Percentiles rank a stretch among this genome's conserved stretches.
Evolutionary conservation across 2,797 vertebrate genomes (phyloP).

Genomic region (Gouania willdenowi): DNA sequence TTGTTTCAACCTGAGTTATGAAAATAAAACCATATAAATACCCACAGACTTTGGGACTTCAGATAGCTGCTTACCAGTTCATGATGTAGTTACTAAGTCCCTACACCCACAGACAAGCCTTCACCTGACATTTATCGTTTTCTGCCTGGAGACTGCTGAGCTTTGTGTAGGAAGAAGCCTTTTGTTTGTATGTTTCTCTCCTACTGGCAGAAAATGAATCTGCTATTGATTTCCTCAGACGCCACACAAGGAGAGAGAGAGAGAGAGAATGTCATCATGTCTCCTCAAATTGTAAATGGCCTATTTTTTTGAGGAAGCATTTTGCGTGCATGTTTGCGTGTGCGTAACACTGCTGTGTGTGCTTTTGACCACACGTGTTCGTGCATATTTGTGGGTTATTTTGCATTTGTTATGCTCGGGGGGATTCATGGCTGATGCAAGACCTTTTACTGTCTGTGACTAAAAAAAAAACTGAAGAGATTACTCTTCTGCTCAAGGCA

Average conservation of each 20-base stretch:
- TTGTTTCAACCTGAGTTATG: conserved; percentile 25
- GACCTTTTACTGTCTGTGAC: conserved; percentile 15
- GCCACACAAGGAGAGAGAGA: conserved; percentile 2
- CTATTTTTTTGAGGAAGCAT: conserved; percentile 3
- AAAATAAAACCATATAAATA: conserved; percentile 8
- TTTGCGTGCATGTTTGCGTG: not conserved
- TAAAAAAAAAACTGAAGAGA: conserved; percentile 21
- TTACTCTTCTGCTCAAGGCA: conserved; percentile 1
- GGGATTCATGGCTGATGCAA: conserved; percentile 11
- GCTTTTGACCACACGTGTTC: conserved; percentile 11
- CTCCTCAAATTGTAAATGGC: conserved; percentile 1
- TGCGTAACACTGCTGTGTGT: not conserved
- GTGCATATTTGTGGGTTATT: conserved; percentile 21
- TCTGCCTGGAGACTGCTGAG: conserved; percentile 28
- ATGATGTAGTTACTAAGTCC: conserved; percentile 23
- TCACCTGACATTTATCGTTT: conserved; percentile 55
- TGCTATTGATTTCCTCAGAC: conserved; percentile 49
- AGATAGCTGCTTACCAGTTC: conserved; percentile 23
- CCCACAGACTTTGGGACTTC: conserved; percentile 8
- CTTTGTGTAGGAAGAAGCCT: conserved; percentile 19
- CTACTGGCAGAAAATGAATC: conserved; percentile 34
- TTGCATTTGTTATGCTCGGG: conserved; percentile 25
- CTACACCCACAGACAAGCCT: conserved; percentile 15
- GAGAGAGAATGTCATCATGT: conserved; percentile 38
- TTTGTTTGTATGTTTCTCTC: conserved; percentile 20